Percentiles rank a stretch among this genome's conserved stretches.
Evolutionary conservation across 2,797 vertebrate genomes (phyloP).

Genomic region (Rhinichthys osculus): DNA sequence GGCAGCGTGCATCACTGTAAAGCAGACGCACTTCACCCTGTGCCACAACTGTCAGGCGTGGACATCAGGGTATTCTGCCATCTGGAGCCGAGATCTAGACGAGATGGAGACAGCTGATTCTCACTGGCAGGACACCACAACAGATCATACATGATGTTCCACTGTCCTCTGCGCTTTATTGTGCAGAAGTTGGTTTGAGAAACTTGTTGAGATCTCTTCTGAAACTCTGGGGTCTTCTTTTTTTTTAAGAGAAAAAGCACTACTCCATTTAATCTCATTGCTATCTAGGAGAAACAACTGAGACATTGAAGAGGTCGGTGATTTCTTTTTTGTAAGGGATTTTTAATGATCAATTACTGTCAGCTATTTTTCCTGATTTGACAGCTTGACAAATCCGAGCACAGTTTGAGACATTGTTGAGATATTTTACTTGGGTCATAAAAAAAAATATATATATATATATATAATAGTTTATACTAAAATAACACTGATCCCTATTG

Average conservation of each 20-base stretch:
- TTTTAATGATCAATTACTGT: neutral
- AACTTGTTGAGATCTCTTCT: too few relatives aligned
- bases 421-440: too few relatives aligned
- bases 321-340: neutral
- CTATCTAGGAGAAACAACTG: neutral
- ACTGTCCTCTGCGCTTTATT: neutral
- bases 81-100: conserved; percentile 29
- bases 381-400: neutral
- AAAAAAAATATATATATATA: too few relatives aligned
- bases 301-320: neutral
- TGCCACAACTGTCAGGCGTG: conserved; percentile 12
- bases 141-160: neutral
- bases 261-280: neutral
- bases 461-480: too few relatives aligned
- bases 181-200: neutral
- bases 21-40: conserved; percentile 6
- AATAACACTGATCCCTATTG: too few relatives aligned
- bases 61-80: conserved; percentile 11
- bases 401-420: neutral
- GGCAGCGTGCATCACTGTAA: conserved; percentile 17
- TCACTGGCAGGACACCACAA: neutral
- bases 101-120: conserved; percentile 10
- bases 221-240: too few relatives aligned
- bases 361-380: neutral
- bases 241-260: too few relatives aligned